Conservation (phyloP, 2,113 vertebrate species). For the Lepus americanus region DNA sequence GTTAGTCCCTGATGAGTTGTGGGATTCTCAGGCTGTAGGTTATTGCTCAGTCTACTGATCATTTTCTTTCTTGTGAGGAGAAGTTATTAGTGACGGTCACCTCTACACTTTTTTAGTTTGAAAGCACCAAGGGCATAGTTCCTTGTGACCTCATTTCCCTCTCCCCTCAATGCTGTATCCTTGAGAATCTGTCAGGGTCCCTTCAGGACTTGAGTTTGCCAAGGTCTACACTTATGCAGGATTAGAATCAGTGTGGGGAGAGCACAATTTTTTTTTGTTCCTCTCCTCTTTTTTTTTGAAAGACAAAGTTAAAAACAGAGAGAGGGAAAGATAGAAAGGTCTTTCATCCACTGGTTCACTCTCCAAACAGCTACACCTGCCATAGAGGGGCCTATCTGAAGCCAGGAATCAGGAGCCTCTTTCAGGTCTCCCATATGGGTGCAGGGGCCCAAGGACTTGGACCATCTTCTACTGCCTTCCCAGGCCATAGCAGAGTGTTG, state of each 20-base stretch:
- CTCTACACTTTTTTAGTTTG: neutral
- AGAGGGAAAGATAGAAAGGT: no score
- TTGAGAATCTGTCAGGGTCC: neutral
- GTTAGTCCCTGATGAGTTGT: neutral
- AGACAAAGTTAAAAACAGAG: no score
- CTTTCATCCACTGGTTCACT: no score
- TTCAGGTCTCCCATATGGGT: no score
- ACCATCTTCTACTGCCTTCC: no score
- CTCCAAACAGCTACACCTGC: no score
- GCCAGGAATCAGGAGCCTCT: no score
- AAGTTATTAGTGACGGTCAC: neutral
- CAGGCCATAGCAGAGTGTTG: no score
- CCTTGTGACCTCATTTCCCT: neutral
- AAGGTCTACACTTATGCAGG: neutral
- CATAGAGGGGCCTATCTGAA: no score
- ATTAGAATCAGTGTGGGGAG: neutral
- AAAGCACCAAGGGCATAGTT: neutral
- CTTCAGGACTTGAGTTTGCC: neutral
- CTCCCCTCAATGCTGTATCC: neutral
- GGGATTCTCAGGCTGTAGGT: neutral
- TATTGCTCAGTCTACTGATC: neutral
- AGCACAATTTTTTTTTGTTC: no score
- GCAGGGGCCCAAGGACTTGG: no score
- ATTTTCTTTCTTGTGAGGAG: neutral
- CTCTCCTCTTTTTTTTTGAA: no score